These are phyloP conservation scores for Dendrolimus punctatus DNA, from an alignment of 1,140 invertebrate genomes.

Conservation along the genomic window DNA sequence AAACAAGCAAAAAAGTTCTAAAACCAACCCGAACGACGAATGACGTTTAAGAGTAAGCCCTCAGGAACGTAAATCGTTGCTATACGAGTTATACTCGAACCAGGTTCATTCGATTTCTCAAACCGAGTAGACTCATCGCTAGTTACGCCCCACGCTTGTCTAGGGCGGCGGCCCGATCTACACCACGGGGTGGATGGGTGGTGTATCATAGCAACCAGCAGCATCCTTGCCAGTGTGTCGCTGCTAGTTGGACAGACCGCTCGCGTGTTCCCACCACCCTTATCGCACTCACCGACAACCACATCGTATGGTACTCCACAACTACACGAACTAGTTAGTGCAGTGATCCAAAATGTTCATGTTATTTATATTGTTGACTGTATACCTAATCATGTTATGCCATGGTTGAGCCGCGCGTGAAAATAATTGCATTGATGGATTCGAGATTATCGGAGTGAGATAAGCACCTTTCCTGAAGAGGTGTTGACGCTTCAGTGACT, in stretches of 20 bases:
- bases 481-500: slow-evolving; percentile 10
- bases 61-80: no score
- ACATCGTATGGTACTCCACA: slow-evolving; percentile 9
- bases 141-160: slow-evolving; percentile 13
- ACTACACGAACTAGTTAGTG: slow-evolving; percentile 7
- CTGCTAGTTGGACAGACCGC: slow-evolving; percentile 26
- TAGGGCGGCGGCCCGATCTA: slow-evolving; percentile 61
- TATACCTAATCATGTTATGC: slow-evolving; percentile 59
- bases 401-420: slow-evolving; percentile 30
- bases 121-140: no score
- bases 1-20: no score
- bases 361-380: slow-evolving; percentile 55
- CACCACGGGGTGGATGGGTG: slow-evolving; percentile 44
- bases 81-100: no score
- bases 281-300: slow-evolving; percentile 13
- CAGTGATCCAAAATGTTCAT: slow-evolving; percentile 53
- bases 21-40: no score
- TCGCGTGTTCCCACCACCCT: slow-evolving; percentile 14
- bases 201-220: slow-evolving; percentile 62
- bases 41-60: no score
- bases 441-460: slow-evolving; percentile 27
- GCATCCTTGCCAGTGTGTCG: slow-evolving; percentile 59
- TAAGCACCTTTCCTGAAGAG: slow-evolving; percentile 17
- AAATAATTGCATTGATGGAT: slow-evolving; percentile 31
- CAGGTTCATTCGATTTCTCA: no score